Conservation (phyloP, 35 echinoderm and acorn worm genomes). For the Stichopus chloronotus region DNA sequence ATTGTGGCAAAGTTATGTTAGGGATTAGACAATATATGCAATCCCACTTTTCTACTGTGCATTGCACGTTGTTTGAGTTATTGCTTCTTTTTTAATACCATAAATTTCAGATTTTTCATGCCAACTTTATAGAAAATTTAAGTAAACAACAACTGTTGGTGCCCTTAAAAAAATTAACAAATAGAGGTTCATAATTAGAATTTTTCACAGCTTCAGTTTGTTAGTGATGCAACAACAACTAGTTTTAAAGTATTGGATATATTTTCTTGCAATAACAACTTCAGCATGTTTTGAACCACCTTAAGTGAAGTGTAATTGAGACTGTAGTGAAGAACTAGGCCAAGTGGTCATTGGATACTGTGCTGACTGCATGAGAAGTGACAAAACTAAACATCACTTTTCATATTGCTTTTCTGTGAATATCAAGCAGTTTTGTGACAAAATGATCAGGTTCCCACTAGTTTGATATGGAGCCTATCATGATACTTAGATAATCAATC, state of each 20-base stretch:
- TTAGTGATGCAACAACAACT: constrained; percentile 9
- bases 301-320: background rate
- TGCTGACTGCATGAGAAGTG: background rate
- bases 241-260: background rate
- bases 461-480: no score
- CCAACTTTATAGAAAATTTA: no score
- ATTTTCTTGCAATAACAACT: background rate
- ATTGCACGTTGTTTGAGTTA: no score
- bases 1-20: no score
- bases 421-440: background rate
- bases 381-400: background rate
- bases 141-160: no score
- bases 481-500: no score
- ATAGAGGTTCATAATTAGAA: no score
- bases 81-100: no score
- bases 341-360: background rate
- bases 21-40: no score
- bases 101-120: no score
- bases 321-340: background rate
- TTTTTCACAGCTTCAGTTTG: background rate
- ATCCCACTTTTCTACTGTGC: no score
- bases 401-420: background rate
- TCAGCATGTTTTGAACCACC: background rate
- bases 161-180: no score
- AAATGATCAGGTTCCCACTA: background rate